phyloP scores from a whole-genome alignment of 2,888 invertebrate genomes.

The Craniophora ligustri region DNA sequence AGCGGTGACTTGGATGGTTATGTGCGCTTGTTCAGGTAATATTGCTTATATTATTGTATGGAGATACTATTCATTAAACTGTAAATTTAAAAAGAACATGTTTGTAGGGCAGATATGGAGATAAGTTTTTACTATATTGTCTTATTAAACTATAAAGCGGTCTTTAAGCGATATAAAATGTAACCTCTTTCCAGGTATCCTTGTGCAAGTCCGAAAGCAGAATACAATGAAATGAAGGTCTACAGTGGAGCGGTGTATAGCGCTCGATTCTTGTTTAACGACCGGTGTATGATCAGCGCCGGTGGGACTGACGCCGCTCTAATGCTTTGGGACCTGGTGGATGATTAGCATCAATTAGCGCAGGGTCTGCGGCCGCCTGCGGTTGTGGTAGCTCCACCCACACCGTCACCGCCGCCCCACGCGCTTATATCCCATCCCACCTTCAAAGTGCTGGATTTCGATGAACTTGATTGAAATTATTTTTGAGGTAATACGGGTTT shows the following conservation, averaged over 20 bases:
- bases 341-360: constrained; percentile 90
- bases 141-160: no score
- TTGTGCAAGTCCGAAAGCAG: constrained; percentile 94
- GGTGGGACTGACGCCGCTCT: constrained; percentile 96
- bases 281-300: constrained; percentile 94
- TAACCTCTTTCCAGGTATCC: constrained; percentile 90
- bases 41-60: no score
- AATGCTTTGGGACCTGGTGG: constrained; percentile 96
- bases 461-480: constrained; percentile 79
- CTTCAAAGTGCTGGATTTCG: constrained; percentile 78
- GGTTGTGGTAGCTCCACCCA: constrained; percentile 78
- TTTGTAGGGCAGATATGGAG: no score
- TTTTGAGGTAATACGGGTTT: constrained; percentile 26
- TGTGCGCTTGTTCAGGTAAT: constrained; percentile 93
- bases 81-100: no score
- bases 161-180: no score
- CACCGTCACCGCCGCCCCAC: constrained; percentile 78
- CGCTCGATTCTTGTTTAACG: constrained; percentile 95
- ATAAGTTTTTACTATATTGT: no score
- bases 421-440: constrained; percentile 67
- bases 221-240: constrained; percentile 96
- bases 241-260: constrained; percentile 95
- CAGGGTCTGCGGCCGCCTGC: constrained; percentile 74
- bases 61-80: no score
- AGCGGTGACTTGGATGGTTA: constrained; percentile 97